Percentiles rank a stretch among this genome's conserved stretches.
These are phyloP conservation scores for Peromyscus attwateri DNA, from an alignment of 2,797 vertebrate species.

Conservation along the genomic window DNA sequence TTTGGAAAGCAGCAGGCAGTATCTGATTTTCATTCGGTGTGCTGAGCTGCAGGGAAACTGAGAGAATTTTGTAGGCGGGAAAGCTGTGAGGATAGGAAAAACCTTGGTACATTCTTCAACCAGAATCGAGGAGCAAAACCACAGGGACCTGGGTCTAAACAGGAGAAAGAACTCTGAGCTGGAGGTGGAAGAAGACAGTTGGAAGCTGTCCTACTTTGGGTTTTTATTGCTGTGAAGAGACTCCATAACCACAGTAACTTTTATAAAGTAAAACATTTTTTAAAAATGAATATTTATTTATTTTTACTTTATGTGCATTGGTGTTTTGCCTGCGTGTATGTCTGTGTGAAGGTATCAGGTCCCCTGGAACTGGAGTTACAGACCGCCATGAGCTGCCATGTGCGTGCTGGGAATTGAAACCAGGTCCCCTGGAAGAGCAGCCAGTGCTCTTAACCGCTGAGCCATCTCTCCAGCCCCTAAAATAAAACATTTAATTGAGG, in stretches of 20 bases:
- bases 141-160: slow-evolving; percentile 6
- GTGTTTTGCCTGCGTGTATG: background rate
- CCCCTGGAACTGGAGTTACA: background rate
- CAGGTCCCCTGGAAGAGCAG: background rate
- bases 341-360: background rate
- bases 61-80: slow-evolving; percentile 36
- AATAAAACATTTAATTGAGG: background rate
- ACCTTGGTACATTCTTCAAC: background rate
- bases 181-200: background rate
- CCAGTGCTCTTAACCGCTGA: background rate
- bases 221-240: background rate
- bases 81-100: slow-evolving; percentile 13
- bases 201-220: background rate
- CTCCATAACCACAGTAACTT: background rate
- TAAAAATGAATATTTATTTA: background rate
- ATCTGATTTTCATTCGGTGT: slow-evolving; percentile 27
- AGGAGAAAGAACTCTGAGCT: background rate
- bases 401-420: background rate
- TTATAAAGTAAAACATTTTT: background rate
- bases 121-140: slow-evolving; percentile 48
- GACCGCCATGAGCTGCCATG: background rate
- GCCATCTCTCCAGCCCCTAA: background rate
- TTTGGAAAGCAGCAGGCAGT: background rate
- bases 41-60: background rate
- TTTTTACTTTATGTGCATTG: background rate